A percentile compares a stretch with the other conserved stretches of the same genome.
phyloP scores from a whole-genome alignment of 2,888 invertebrate genomes.

The Deilephila porcellus region DNA sequence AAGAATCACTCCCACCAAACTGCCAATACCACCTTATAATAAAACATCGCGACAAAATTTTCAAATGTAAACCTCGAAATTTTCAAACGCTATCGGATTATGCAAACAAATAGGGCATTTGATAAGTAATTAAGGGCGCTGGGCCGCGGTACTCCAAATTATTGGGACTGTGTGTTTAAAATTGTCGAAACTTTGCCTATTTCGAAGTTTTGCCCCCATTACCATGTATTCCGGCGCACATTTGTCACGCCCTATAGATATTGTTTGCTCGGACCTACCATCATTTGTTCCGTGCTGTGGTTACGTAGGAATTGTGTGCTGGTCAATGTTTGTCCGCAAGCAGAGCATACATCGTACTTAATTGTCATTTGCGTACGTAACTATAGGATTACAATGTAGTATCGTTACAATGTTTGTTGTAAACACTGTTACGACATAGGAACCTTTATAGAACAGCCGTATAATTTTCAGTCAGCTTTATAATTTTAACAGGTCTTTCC shows the following conservation, averaged over 20 bases:
- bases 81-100: conserved; percentile 16
- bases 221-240: conserved; percentile 44
- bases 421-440: too few species aligned
- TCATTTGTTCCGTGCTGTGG: conserved; percentile 22
- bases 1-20: too few species aligned
- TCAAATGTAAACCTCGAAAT: neutral
- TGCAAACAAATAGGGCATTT: conserved; percentile 16
- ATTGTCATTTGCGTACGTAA: neutral
- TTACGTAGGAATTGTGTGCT: conserved; percentile 9
- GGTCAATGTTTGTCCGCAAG: conserved; percentile 20
- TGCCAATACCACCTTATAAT: too few species aligned
- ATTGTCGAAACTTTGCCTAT: conserved; percentile 44
- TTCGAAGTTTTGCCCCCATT: conserved; percentile 42
- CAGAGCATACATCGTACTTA: neutral
- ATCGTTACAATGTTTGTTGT: too few species aligned
- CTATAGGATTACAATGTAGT: too few species aligned
- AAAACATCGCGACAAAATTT: too few species aligned
- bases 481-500: too few species aligned
- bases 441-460: too few species aligned
- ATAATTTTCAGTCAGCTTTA: too few species aligned
- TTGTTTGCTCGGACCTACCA: conserved; percentile 18
- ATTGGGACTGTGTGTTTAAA: conserved; percentile 29
- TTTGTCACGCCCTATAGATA: conserved; percentile 35
- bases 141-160: conserved; percentile 27
- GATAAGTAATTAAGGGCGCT: conserved; percentile 30